These are phyloP conservation scores for Drosophila fulvimacula DNA, from an alignment of 2,888 invertebrate species.

Conservation along the genomic window DNA sequence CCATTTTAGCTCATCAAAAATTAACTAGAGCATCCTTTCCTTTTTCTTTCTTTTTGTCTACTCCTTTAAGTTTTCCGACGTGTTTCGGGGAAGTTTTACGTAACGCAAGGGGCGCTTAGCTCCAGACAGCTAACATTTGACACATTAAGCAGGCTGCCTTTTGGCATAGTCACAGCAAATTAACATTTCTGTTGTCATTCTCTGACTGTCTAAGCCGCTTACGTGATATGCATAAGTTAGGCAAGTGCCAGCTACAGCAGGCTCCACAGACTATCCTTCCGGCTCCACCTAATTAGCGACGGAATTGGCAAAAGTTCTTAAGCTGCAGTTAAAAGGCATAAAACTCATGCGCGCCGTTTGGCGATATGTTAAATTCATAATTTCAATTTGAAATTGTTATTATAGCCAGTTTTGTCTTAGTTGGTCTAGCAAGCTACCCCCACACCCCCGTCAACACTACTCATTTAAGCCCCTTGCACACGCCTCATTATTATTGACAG, in stretches of 20 bases:
- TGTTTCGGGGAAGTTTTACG: neutral
- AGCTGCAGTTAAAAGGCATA: slow-evolving; percentile 75
- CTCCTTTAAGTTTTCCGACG: neutral
- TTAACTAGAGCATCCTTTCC: neutral
- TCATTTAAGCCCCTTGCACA: slow-evolving; percentile 6
- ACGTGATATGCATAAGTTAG: slow-evolving; percentile 40
- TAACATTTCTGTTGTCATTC: slow-evolving; percentile 28
- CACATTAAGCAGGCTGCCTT: slow-evolving; percentile 14
- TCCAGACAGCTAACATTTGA: slow-evolving; percentile 15
- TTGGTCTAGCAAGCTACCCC: slow-evolving; percentile 13
- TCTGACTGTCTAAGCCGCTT: slow-evolving; percentile 27
- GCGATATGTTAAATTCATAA: slow-evolving; percentile 77
- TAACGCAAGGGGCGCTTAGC: slow-evolving; percentile 3
- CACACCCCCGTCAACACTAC: fast-evolving
- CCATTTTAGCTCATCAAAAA: slow-evolving; percentile 11
- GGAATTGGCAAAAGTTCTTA: slow-evolving; percentile 67
- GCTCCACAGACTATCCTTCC: neutral
- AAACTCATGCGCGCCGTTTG: slow-evolving; percentile 72
- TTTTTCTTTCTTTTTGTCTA: too few relatives aligned
- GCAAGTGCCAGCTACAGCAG: neutral
- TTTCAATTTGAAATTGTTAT: slow-evolving; percentile 78
- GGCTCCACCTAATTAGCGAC: slow-evolving; percentile 53
- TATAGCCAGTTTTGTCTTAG: slow-evolving; percentile 38
- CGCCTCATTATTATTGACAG: slow-evolving; percentile 76
- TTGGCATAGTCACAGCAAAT: slow-evolving; percentile 15